phyloP scores from a whole-genome alignment of 2,888 invertebrate genomes.

The Branchipolynoe longqiensis region DNA sequence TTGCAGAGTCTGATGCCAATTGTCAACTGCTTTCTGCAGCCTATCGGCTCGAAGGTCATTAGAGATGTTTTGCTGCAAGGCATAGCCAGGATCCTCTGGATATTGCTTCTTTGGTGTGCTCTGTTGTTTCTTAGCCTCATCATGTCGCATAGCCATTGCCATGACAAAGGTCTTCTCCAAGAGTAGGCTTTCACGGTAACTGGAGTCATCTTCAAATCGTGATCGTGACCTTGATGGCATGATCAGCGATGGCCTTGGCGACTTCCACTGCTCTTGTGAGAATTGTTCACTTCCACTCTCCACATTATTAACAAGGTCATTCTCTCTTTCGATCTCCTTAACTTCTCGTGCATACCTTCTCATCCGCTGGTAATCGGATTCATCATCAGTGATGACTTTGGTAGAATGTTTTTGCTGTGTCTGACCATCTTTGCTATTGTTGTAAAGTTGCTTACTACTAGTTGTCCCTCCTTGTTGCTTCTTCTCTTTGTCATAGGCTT shows the following conservation, averaged over 20 bases:
- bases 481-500: no score
- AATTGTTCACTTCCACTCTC: neutral
- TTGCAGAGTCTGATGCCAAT: neutral
- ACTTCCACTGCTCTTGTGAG: neutral
- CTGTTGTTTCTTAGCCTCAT: constrained; percentile 20
- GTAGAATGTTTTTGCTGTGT: no score
- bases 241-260: constrained; percentile 10
- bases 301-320: no score
- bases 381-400: no score
- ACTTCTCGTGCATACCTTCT: no score
- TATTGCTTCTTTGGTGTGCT: constrained; percentile 19
- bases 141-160: neutral
- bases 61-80: neutral
- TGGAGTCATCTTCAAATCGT: neutral
- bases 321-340: no score
- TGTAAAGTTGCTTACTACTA: no score
- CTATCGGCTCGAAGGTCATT: constrained; percentile 18
- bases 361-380: no score
- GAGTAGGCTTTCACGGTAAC: neutral
- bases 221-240: neutral
- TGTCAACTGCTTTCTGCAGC: neutral
- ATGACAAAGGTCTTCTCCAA: neutral
- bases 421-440: no score
- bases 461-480: no score
- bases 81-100: neutral